Conservation (phyloP, 2,113 vertebrate species). For the Gnathonemus longibarbis region DNA sequence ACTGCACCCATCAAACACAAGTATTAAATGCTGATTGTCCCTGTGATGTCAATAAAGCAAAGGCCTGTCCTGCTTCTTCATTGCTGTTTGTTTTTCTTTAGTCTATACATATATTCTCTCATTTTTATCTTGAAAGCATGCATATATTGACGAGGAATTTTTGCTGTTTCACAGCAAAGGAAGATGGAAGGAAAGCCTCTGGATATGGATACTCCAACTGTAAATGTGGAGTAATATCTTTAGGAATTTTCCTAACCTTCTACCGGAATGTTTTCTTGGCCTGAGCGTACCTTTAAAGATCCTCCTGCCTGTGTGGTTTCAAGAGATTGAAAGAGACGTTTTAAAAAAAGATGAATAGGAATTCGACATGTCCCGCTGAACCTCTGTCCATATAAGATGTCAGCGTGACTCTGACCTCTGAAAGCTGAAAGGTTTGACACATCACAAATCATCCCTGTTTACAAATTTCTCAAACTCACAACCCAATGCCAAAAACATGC, state of each 20-base stretch:
- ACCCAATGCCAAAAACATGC: not conserved
- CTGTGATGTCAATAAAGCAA: not conserved
- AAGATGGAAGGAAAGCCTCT: not conserved
- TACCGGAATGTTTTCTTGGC: slow-evolving; percentile 1
- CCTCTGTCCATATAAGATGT: slow-evolving; percentile 42
- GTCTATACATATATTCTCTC: not conserved
- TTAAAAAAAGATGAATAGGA: slow-evolving; percentile 39
- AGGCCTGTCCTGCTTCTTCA: not conserved
- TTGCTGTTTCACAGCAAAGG: not conserved
- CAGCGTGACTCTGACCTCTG: slow-evolving; percentile 45
- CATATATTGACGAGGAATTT: not conserved
- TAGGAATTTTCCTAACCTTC: slow-evolving; percentile 16
- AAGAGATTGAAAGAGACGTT: slow-evolving; percentile 41
- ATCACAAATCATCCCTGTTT: not conserved
- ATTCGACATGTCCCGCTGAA: slow-evolving; percentile 33
- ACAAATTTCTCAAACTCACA: not conserved
- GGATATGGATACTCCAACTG: not conserved
- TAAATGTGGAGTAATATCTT: slow-evolving; percentile 7
- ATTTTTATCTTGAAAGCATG: not conserved
- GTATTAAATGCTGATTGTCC: not conserved
- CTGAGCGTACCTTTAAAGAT: slow-evolving; percentile 32
- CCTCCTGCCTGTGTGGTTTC: slow-evolving; percentile 38
- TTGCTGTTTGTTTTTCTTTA: not conserved
- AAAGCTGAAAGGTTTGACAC: slow-evolving; percentile 28
- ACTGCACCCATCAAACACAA: not conserved